These are phyloP conservation scores for Macrosoma leucophasiata DNA, from an alignment of 2,888 invertebrate species.

Conservation along the genomic window DNA sequence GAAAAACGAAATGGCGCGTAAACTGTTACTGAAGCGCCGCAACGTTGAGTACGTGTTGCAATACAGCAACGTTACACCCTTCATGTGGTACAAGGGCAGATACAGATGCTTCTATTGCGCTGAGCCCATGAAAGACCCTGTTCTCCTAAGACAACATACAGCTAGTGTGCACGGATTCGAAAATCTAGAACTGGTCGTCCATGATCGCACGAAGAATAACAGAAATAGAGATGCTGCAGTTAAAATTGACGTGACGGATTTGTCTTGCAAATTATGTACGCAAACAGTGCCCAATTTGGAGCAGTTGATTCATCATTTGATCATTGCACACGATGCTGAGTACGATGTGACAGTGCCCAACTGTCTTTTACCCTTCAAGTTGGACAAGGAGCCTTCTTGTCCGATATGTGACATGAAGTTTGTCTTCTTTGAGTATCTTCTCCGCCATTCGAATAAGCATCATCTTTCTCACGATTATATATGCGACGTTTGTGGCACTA, in stretches of 20 bases:
- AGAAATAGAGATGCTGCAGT: slow-evolving; percentile 64
- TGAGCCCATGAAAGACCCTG: slow-evolving; percentile 56
- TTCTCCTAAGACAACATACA: slow-evolving; percentile 48
- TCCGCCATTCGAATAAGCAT: slow-evolving; percentile 62
- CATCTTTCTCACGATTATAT: slow-evolving; percentile 65
- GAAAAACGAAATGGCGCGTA: slow-evolving; percentile 56
- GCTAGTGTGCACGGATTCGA: slow-evolving; percentile 44
- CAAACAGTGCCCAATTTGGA: slow-evolving; percentile 47
- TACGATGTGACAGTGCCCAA: slow-evolving; percentile 61
- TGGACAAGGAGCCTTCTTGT: slow-evolving; percentile 57
- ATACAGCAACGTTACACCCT: slow-evolving; percentile 62
- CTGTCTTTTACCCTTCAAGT: slow-evolving; percentile 58
- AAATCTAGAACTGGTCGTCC: slow-evolving; percentile 54
- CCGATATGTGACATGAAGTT: slow-evolving; percentile 62
- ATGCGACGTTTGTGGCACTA: slow-evolving; percentile 64
- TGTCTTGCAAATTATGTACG: slow-evolving; percentile 54
- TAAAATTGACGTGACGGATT: slow-evolving; percentile 59
- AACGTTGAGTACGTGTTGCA: slow-evolving; percentile 64
- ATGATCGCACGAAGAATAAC: slow-evolving; percentile 59
- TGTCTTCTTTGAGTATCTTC: slow-evolving; percentile 59
- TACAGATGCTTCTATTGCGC: slow-evolving; percentile 62
- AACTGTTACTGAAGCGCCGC: slow-evolving; percentile 51
- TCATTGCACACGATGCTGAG: slow-evolving; percentile 64
- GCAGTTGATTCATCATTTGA: slow-evolving; percentile 58
- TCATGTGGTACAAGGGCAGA: slow-evolving; percentile 62